phyloP scores from a whole-genome alignment of 2,113 vertebrate species.

The Semicossyphus pulcher region DNA sequence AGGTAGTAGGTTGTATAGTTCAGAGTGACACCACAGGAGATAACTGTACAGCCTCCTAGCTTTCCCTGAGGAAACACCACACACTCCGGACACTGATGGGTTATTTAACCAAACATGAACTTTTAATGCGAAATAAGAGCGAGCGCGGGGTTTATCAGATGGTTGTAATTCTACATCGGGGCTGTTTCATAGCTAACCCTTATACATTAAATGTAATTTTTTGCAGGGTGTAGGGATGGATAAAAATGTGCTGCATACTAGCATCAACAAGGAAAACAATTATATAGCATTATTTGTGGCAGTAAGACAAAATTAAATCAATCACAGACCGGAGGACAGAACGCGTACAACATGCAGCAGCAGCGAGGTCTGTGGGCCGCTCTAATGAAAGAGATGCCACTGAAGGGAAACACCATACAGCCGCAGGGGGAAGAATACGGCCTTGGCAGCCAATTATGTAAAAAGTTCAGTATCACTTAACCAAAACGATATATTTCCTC shows the following conservation, averaged over 20 bases:
- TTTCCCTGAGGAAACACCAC: constrained; percentile 89
- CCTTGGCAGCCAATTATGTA: constrained; percentile 74
- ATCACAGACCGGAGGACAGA: background rate
- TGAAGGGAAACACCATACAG: constrained; percentile 73
- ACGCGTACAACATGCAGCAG: constrained; percentile 35
- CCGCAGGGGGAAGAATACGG: constrained; percentile 67
- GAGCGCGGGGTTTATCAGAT: background rate
- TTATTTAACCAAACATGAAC: constrained; percentile 2
- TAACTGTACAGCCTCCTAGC: constrained; percentile 99
- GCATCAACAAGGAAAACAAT: background rate
- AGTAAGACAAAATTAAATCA: constrained; percentile 17
- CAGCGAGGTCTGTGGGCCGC: constrained; percentile 56
- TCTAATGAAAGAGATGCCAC: constrained; percentile 75
- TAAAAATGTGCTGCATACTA: background rate
- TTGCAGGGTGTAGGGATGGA: background rate
- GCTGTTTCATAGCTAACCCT: too few species aligned
- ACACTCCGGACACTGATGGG: constrained; percentile 7
- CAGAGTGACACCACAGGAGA: constrained; percentile 98
- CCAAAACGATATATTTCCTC: constrained; percentile 72
- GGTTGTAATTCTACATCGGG: constrained; percentile 10
- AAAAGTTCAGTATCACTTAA: constrained; percentile 80
- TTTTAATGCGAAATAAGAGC: background rate
- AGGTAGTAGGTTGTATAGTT: constrained; percentile 99
- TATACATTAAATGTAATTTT: background rate
- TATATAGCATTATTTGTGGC: background rate